Percentiles rank a stretch among this genome's conserved stretches.
Conservation (phyloP, 53 echinoderm and acorn worm genomes). For the Pentamera pediparva region DNA sequence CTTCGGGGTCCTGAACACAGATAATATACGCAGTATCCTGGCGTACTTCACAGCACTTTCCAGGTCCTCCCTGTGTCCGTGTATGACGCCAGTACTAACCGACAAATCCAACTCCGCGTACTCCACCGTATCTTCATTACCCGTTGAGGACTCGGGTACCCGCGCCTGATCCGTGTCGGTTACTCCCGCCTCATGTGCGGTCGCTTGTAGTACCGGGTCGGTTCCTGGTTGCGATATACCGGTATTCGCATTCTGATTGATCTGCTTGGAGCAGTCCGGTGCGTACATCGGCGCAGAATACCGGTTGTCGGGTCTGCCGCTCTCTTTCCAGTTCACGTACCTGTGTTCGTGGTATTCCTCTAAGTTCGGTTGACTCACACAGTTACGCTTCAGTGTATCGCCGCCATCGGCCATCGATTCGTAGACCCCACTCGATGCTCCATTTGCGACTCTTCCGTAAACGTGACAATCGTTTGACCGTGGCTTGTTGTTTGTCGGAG, state of each 20-base stretch:
- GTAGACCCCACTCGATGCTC: neutral
- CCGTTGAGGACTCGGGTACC: neutral
- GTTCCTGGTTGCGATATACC: too few species aligned
- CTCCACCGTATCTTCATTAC: too few species aligned
- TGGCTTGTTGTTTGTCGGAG: conserved; percentile 10
- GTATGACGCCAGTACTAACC: conserved; percentile 2
- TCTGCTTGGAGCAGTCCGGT: neutral
- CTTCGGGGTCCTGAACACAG: conserved; percentile 15
- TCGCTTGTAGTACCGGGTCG: too few species aligned
- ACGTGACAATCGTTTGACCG: neutral
- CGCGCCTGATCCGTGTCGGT: neutral
- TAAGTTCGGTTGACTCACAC: conserved; percentile 20
- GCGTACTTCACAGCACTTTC: neutral
- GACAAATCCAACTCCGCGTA: conserved; percentile 17
- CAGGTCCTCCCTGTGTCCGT: neutral
- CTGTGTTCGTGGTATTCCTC: neutral
- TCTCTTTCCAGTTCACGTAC: conserved; percentile 19
- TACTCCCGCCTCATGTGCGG: too few species aligned
- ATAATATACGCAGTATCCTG: conserved; percentile 21
- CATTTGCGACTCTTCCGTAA: neutral
- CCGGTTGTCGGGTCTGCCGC: neutral
- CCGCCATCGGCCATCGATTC: conserved; percentile 5
- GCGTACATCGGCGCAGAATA: conserved; percentile 8
- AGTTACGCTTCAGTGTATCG: neutral
- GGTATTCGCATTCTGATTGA: conserved; percentile 10